Evolutionary conservation across 1,140 invertebrate species (phyloP), one percentile per base, ranked within the genome.

Genomic region (Rhagoletis pomonella): DNA sequence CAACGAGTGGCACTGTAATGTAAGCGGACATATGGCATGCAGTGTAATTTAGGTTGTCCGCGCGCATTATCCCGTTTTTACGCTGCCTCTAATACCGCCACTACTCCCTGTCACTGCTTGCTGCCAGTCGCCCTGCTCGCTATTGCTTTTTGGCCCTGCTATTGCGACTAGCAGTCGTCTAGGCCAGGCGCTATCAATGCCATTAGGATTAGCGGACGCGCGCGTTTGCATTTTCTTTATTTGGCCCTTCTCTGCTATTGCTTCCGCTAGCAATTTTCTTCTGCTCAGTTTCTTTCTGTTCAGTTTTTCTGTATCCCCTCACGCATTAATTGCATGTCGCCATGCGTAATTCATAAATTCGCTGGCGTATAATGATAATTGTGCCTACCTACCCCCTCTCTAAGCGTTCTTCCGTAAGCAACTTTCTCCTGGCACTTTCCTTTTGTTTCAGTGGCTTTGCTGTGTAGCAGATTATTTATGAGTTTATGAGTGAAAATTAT

Each of bases 251-350:
- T 19, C 14, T 19, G 5, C 69, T 0, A 50, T n/a, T n/a, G n/a
- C n/a, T n/a, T n/a, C n/a, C n/a, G n/a, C n/a, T n/a, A 77, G 12
- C 17, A 81, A 42, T 55, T 81, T 55, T 44, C 55, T 73, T 50
- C 44, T 81, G 1, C 44, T 55, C n/a, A 55, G 7, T 81, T 58
- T 81, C 42, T 42, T 81, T 81, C 42, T n/a, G n/a, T n/a, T n/a
- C n/a, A n/a, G 69, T n/a, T n/a, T 58, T 81, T 42, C 29, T 81
- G 47, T 81, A 44, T 17, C 73, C 73, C 73, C 73, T 50, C n/a
- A 81, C 50, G 73, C 47, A 81, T 81, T 81, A 81, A 81, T 81
- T 81, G 73, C 73, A 55, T 81, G 73, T 55, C 73, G 73, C 73
- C 19, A 55, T 50, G n/a, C 44, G 44, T 55, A 81, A 81, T 55